These are phyloP conservation scores for Dynastes tityus DNA, from an alignment of 2,888 invertebrate species.

Conservation along the genomic window DNA sequence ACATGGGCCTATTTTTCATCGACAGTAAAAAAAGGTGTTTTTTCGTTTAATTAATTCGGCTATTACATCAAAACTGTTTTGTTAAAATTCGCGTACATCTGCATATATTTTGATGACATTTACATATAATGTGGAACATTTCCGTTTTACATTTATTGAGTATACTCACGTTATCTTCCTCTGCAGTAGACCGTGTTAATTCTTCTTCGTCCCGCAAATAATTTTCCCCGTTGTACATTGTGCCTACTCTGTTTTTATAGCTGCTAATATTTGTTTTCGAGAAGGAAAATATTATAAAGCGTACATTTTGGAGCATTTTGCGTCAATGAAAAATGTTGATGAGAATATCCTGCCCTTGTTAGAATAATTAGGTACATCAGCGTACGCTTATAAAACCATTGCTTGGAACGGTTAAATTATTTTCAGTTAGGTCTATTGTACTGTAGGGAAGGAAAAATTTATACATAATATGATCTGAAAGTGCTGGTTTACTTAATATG, in stretches of 20 bases:
- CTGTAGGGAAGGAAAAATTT: too few species aligned
- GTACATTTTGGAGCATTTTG: too few species aligned
- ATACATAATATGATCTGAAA: too few species aligned
- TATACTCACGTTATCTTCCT: background rate
- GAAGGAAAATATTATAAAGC: background rate
- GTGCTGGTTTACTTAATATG: too few species aligned
- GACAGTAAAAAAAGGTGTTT: background rate
- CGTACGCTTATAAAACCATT: too few species aligned
- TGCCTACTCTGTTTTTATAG: background rate
- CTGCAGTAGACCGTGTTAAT: background rate
- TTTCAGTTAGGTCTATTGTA: too few species aligned
- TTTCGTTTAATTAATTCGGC: background rate
- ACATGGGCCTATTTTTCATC: conserved; percentile 14
- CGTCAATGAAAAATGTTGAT: too few species aligned
- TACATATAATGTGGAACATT: background rate
- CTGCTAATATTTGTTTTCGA: conserved; percentile 7
- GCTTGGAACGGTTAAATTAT: too few species aligned
- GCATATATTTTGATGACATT: background rate
- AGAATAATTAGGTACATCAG: too few species aligned
- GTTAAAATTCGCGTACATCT: background rate
- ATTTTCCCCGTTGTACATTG: background rate
- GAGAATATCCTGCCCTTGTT: too few species aligned
- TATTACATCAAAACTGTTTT: conserved; percentile 1
- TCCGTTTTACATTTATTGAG: conserved; percentile 10
- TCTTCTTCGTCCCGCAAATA: background rate